phyloP scores from a whole-genome alignment of 2,113 vertebrate species.

The Zosterops borbonicus region DNA sequence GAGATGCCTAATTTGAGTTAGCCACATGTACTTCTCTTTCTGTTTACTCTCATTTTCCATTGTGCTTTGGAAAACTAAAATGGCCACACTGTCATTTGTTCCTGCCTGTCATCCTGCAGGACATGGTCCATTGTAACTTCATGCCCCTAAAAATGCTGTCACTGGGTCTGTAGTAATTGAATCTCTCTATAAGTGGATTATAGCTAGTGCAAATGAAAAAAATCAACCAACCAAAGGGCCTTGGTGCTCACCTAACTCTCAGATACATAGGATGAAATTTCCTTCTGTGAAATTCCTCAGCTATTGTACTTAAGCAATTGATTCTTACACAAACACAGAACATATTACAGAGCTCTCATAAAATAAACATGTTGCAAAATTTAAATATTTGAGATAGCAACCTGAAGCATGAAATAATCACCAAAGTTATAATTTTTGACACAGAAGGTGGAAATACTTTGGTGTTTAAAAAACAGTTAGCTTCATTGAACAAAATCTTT shows the following conservation, averaged over 20 bases:
- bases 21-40: neutral
- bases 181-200: neutral
- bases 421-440: neutral
- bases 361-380: neutral
- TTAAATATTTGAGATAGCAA: neutral
- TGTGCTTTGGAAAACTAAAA: neutral
- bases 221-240: neutral
- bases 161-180: neutral
- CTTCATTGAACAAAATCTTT: neutral
- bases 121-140: neutral
- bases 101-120: neutral
- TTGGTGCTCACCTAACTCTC: neutral
- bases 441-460: neutral
- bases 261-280: neutral
- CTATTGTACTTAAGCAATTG: neutral
- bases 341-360: neutral
- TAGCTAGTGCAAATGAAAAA: neutral
- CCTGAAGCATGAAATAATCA: neutral
- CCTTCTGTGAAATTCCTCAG: neutral
- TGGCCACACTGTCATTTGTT: neutral
- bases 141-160: neutral
- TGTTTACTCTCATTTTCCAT: neutral
- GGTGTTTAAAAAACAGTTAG: neutral
- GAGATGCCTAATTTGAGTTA: neutral
- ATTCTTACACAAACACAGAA: neutral